Evolutionary conservation across 1,140 invertebrate species (phyloP).

Genomic region (Maconellicoccus hirsutus): DNA sequence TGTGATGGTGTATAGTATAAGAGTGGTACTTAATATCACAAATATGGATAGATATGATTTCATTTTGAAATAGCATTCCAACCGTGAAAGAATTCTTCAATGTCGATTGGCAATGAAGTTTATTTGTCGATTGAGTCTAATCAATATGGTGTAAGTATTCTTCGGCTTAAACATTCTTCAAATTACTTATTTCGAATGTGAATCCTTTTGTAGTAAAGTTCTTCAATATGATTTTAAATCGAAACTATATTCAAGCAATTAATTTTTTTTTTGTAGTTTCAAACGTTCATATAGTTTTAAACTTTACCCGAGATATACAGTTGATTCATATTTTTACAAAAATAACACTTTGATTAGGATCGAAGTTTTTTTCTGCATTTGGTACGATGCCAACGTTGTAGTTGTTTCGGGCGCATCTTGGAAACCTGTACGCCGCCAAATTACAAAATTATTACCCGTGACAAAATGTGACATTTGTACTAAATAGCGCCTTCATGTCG

Average conservation of each 20-base stretch:
- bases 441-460: constrained; percentile 20
- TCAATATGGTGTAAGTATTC: too few species aligned
- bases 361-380: background rate
- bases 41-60: background rate
- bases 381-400: background rate
- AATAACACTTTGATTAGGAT: constrained; percentile 15
- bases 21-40: background rate
- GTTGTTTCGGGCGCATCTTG: background rate
- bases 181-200: too few species aligned
- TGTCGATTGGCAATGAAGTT: background rate
- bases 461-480: constrained; percentile 21
- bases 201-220: too few species aligned
- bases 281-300: too few species aligned
- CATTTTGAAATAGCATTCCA: constrained; percentile 1
- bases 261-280: too few species aligned
- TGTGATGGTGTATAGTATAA: background rate
- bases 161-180: too few species aligned
- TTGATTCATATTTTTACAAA: background rate
- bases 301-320: too few species aligned
- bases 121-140: too few species aligned
- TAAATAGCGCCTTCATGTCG: constrained; percentile 12
- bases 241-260: too few species aligned
- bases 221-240: too few species aligned
- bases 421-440: constrained; percentile 10
- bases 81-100: background rate